Evolutionary conservation across 2,113 vertebrate genomes (phyloP), one percentile per base, ranked within the genome.

Genomic region (Lucifuga dentata): DNA sequence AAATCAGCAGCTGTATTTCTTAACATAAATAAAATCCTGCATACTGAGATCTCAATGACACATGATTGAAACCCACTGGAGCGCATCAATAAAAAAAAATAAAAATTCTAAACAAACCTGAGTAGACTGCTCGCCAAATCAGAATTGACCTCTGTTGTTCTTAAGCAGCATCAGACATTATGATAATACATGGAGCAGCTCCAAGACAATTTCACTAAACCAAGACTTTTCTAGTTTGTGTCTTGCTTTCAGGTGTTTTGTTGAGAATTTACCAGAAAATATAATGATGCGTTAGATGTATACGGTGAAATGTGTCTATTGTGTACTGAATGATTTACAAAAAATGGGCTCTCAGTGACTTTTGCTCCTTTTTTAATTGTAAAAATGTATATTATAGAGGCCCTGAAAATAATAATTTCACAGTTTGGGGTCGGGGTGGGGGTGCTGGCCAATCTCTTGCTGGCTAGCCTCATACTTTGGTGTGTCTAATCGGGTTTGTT

Each of bases 91-190:
- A 29, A 15, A 58, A 62, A 45, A 68, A 43, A 52, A 17, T 16
- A 53, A 57, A 13, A 44, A 15, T 41, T 10, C 41, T 48, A 24
- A 59, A 40, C 43, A 52, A 44, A 43, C 11, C 43, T 61, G 41
- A 66, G 36, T n/a, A 26, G 33, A 35, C 33, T 36, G 36, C 17
- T 78, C 12, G 43, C 59, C 29, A 50, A 40, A 80, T 73, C 51
- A 52, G 21, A 64, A 70, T 56, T 62, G 51, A 70, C 19, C 48
- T 58, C 20, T 16, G 26, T 26, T 67, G 71, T 67, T 51, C 55
- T 73, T 11, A 60, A 60, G 6, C 15, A 15, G 46, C 61, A 49
- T 33, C 48, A 55, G 56, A 41, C 44, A 29, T 46, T 59, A 44
- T 12, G 17, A 23, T 58, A 61, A 63, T 68, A 48, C 29, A 51